Evolutionary conservation across 2,888 invertebrate species (phyloP).

Genomic region (Caenorhabditis sulstoni): DNA sequence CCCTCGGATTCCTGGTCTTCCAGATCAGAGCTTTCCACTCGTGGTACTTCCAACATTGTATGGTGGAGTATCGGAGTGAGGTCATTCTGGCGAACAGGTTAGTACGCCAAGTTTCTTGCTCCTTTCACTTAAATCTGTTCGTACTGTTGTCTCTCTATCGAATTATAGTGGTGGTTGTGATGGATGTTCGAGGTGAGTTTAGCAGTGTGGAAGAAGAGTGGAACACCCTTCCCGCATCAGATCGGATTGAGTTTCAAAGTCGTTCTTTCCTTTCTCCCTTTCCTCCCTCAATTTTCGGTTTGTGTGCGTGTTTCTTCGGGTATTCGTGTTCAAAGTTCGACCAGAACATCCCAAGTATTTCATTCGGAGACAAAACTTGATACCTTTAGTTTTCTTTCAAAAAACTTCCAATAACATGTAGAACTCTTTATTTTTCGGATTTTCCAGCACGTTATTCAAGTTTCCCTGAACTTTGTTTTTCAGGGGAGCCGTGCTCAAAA

Average conservation of each 20-base stretch:
- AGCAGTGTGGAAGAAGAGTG: slow-evolving; percentile 27
- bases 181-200: slow-evolving; percentile 50
- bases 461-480: slow-evolving; percentile 37
- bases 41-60: slow-evolving; percentile 96
- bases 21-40: slow-evolving; percentile 94
- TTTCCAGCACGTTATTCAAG: too few species aligned
- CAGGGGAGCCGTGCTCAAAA: slow-evolving; percentile 95
- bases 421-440: slow-evolving; percentile 15
- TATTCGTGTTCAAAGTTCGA: background rate
- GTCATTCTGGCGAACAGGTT: slow-evolving; percentile 90
- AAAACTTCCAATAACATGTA: slow-evolving; percentile 2
- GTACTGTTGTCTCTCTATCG: background rate
- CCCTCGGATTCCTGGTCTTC: slow-evolving; percentile 93
- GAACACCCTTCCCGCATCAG: slow-evolving; percentile 14
- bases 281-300: slow-evolving; percentile 16
- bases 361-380: too few species aligned
- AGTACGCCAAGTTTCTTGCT: background rate
- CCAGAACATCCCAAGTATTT: too few species aligned
- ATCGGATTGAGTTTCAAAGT: background rate
- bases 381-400: background rate
- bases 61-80: slow-evolving; percentile 95
- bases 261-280: slow-evolving; percentile 13
- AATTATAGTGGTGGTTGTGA: slow-evolving; percentile 31
- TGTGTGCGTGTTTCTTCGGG: slow-evolving; percentile 32
- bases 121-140: background rate